These are phyloP conservation scores for Anoura caudifer DNA, from an alignment of 2,113 vertebrate species.

Conservation along the genomic window DNA sequence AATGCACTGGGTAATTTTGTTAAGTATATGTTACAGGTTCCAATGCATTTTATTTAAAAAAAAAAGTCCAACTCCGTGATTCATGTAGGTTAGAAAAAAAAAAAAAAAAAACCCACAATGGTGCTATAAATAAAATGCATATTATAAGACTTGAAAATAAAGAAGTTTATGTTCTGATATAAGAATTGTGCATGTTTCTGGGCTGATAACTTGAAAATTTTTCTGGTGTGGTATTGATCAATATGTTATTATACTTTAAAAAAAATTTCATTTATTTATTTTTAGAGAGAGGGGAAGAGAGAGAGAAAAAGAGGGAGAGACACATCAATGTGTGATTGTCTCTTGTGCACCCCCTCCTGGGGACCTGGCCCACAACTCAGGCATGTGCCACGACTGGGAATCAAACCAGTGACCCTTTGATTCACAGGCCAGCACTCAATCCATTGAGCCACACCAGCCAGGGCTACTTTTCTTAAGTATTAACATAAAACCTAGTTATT, in stretches of 20 bases:
- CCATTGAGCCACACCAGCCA: too few relatives aligned
- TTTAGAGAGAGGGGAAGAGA: too few relatives aligned
- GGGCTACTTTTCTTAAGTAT: not conserved
- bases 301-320: too few relatives aligned
- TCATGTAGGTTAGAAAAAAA: slow-evolving; percentile 35
- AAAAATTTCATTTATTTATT: too few relatives aligned
- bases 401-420: too few relatives aligned
- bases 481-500: not conserved
- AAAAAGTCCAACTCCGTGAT: slow-evolving; percentile 55
- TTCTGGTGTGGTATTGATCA: not conserved
- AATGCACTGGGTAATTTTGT: slow-evolving; percentile 84
- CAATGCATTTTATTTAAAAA: slow-evolving; percentile 73
- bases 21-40: slow-evolving; percentile 83
- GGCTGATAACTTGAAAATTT: slow-evolving; percentile 28
- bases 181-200: slow-evolving; percentile 23
- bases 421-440: too few relatives aligned
- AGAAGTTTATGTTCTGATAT: slow-evolving; percentile 15
- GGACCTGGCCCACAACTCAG: too few relatives aligned
- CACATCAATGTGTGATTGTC: too few relatives aligned
- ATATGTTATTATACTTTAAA: not conserved
- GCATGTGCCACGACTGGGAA: too few relatives aligned
- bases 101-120: slow-evolving; percentile 24
- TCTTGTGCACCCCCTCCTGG: too few relatives aligned
- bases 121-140: slow-evolving; percentile 57
- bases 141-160: slow-evolving; percentile 43